Percentiles rank a stretch among this genome's conserved stretches.
Evolutionary conservation across 1,140 invertebrate genomes (phyloP).

Genomic region (Drosophila oshimai): DNA sequence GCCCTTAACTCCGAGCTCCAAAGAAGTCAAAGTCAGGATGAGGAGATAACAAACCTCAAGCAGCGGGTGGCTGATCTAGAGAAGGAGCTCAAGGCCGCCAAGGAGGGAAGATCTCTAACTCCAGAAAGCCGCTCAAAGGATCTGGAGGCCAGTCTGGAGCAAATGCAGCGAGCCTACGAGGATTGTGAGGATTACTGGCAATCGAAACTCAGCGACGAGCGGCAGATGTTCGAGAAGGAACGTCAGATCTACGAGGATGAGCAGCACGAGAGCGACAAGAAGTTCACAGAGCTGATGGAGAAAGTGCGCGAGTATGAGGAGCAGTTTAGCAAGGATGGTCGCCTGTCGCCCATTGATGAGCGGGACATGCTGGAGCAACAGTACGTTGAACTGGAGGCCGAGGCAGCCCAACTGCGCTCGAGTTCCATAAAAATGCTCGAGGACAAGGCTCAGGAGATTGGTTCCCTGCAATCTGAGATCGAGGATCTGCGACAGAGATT

Average conservation of each 20-base stretch:
- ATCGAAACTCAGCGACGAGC: slow-evolving; percentile 89
- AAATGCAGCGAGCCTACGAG: slow-evolving; percentile 90
- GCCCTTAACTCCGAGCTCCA: slow-evolving; percentile 81
- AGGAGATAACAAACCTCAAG: slow-evolving; percentile 57
- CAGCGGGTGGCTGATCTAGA: slow-evolving; percentile 68
- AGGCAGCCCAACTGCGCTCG: slow-evolving; percentile 85
- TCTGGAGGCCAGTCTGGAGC: slow-evolving; percentile 88
- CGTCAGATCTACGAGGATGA: slow-evolving; percentile 89
- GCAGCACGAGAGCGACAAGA: slow-evolving; percentile 90
- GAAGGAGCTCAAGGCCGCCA: slow-evolving; percentile 19
- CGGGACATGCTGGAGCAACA: slow-evolving; percentile 88
- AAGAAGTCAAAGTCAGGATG: slow-evolving; percentile 48
- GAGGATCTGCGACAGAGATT: slow-evolving; percentile 73
- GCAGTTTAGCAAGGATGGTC: slow-evolving; percentile 86
- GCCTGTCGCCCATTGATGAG: slow-evolving; percentile 90
- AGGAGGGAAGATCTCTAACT: slow-evolving; percentile 51
- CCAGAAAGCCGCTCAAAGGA: slow-evolving; percentile 85
- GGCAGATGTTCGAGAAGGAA: slow-evolving; percentile 89
- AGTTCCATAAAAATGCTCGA: slow-evolving; percentile 70
- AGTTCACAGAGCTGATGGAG: slow-evolving; percentile 87
- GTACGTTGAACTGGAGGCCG: slow-evolving; percentile 88
- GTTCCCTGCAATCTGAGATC: slow-evolving; percentile 84
- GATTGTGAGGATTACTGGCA: slow-evolving; percentile 94
- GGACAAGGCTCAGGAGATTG: slow-evolving; percentile 84
- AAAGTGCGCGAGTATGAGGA: slow-evolving; percentile 92